Percentiles rank a stretch among this genome's conserved stretches.
Evolutionary conservation across 2,888 invertebrate species (phyloP).

Genomic region (Parascotia fuliginaria): DNA sequence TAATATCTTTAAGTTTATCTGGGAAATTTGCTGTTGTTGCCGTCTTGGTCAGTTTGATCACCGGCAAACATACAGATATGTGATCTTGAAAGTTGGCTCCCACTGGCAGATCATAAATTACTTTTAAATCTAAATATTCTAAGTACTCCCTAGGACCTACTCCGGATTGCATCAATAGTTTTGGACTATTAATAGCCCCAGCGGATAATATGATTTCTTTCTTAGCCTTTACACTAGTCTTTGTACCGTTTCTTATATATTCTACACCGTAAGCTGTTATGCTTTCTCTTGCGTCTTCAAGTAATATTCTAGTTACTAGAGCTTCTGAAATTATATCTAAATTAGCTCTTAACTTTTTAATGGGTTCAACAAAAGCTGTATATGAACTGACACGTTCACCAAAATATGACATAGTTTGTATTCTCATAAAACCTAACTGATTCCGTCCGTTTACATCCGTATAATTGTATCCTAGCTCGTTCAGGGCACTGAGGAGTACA

Average conservation of each 20-base stretch:
- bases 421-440: conserved; percentile 77
- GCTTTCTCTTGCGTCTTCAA: conserved; percentile 56
- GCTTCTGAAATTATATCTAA: conserved; percentile 71
- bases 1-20: conserved; percentile 75
- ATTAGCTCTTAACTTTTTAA: conserved; percentile 69
- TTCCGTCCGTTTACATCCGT: conserved; percentile 77
- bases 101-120: conserved; percentile 69
- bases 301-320: conserved; percentile 70
- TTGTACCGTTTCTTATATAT: conserved; percentile 77
- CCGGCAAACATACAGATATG: conserved; percentile 75
- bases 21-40: conserved; percentile 67
- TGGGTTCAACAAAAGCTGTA: conserved; percentile 77
- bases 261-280: conserved; percentile 64
- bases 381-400: conserved; percentile 79
- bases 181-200: conserved; percentile 77
- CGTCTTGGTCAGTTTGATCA: conserved; percentile 70
- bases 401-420: conserved; percentile 77
- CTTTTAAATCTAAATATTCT: conserved; percentile 72
- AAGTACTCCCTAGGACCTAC: conserved; percentile 77
- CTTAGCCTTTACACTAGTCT: conserved; percentile 52
- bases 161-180: conserved; percentile 78
- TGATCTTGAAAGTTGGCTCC: conserved; percentile 81
- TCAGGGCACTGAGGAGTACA: conserved; percentile 71
- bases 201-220: conserved; percentile 78
- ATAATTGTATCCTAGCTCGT: conserved; percentile 77